These are phyloP conservation scores for Mythimna vitellina DNA, from an alignment of 2,888 invertebrate genomes.

Conservation along the genomic window DNA sequence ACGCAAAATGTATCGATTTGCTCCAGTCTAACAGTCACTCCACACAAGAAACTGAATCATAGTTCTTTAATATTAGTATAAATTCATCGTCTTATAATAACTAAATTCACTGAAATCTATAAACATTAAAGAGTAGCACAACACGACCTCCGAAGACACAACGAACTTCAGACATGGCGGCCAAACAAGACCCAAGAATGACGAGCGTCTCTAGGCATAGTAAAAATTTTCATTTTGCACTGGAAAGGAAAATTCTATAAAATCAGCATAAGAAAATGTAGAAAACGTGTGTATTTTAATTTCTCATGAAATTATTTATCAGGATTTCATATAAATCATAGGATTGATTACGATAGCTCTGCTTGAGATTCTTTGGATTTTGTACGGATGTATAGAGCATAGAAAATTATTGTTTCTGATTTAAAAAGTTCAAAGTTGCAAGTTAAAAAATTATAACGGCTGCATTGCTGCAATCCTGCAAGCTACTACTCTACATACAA, in stretches of 20 bases:
- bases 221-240: constrained; percentile 80
- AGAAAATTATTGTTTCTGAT: constrained; percentile 47
- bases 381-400: constrained; percentile 47
- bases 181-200: constrained; percentile 86
- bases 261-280: constrained; percentile 80
- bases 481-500: background rate
- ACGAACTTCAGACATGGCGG: constrained; percentile 91
- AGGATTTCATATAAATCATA: constrained; percentile 78
- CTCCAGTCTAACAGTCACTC: constrained; percentile 83
- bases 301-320: constrained; percentile 82
- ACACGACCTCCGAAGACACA: constrained; percentile 89
- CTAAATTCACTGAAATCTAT: constrained; percentile 85
- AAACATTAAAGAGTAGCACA: constrained; percentile 89
- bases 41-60: constrained; percentile 83
- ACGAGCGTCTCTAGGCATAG: constrained; percentile 85
- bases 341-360: constrained; percentile 73
- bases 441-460: constrained; percentile 25
- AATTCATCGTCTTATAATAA: constrained; percentile 82
- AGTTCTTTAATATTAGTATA: constrained; percentile 78
- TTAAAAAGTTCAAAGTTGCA: constrained; percentile 40
- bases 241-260: constrained; percentile 87
- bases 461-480: background rate
- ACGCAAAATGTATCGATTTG: constrained; percentile 85
- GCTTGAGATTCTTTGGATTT: constrained; percentile 60
- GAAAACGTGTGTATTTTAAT: constrained; percentile 81